phyloP scores from a whole-genome alignment of 2,797 vertebrate genomes.

The Crypturellus tataupa region DNA sequence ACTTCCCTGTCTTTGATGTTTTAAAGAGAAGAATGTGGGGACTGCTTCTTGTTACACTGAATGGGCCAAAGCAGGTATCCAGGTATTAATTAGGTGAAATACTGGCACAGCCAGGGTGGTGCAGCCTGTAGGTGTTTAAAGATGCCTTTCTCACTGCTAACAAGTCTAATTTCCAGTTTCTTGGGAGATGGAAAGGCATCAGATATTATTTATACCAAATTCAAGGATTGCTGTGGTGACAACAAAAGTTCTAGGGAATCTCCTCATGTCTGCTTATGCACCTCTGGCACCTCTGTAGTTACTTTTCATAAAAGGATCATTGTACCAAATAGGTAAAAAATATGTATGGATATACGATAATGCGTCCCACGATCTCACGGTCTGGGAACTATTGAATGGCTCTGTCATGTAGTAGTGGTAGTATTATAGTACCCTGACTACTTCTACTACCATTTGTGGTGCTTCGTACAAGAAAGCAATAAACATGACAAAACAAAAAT shows the following conservation, averaged over 20 bases:
- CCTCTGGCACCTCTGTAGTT: not conserved
- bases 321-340: not conserved
- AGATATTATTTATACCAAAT: not conserved
- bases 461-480: not conserved
- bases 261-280: not conserved
- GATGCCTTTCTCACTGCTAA: not conserved
- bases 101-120: not conserved
- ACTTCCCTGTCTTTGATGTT: not conserved
- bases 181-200: not conserved
- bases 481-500: not conserved
- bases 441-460: not conserved
- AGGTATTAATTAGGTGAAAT: not conserved
- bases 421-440: not conserved
- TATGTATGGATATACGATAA: not conserved
- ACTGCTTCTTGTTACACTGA: not conserved
- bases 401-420: not conserved
- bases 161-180: not conserved
- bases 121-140: not conserved
- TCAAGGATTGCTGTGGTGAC: not conserved
- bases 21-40: not conserved
- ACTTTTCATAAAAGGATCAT: not conserved
- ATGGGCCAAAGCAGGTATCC: not conserved
- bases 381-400: not conserved
- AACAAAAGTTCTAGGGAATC: not conserved
- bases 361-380: not conserved